Percentiles rank a stretch among this genome's conserved stretches.
Evolutionary conservation across 2,888 invertebrate genomes (phyloP).

Genomic region (Atethmia centrago): DNA sequence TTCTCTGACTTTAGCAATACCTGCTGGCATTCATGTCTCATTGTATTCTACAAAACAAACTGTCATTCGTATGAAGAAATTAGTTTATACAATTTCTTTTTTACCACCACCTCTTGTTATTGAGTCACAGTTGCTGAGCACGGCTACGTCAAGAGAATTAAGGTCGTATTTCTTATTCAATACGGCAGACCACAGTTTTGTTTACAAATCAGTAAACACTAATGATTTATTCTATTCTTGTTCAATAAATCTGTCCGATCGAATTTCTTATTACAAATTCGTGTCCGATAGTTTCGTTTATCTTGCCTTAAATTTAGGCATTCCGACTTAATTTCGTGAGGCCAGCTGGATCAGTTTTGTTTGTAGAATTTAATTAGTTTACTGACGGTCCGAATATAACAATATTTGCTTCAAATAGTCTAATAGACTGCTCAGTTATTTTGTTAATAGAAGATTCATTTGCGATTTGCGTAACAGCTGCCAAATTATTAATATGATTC

Average conservation of each 20-base stretch:
- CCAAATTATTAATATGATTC: conserved; percentile 65
- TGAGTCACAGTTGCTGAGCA: conserved; percentile 59
- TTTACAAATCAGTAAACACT: conserved; percentile 59
- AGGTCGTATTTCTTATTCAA: conserved; percentile 60
- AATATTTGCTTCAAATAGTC: conserved; percentile 8
- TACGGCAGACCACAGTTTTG: conserved; percentile 51
- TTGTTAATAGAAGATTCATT: conserved; percentile 22
- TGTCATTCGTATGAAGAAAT: conserved; percentile 57
- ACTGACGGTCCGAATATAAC: conserved; percentile 18
- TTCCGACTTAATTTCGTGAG: conserved; percentile 13
- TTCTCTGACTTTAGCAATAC: conserved; percentile 70
- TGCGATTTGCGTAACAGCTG: conserved; percentile 46
- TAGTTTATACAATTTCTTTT: conserved; percentile 59
- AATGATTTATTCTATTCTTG: conserved; percentile 55
- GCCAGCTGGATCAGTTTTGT: conserved; percentile 19
- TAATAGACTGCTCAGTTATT: conserved; percentile 1
- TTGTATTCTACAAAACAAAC: conserved; percentile 57
- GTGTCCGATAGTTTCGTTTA: conserved; percentile 27
- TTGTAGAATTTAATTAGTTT: conserved; percentile 15
- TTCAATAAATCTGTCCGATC: conserved; percentile 45
- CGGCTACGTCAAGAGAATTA: conserved; percentile 56
- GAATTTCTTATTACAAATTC: conserved; percentile 37
- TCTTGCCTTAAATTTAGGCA: conserved; percentile 13
- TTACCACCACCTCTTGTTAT: conserved; percentile 53
- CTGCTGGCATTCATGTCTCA: conserved; percentile 66